Base-by-base conservation (phyloP, 1,140 invertebrate genomes). In the Drosophila hydei region DNA sequence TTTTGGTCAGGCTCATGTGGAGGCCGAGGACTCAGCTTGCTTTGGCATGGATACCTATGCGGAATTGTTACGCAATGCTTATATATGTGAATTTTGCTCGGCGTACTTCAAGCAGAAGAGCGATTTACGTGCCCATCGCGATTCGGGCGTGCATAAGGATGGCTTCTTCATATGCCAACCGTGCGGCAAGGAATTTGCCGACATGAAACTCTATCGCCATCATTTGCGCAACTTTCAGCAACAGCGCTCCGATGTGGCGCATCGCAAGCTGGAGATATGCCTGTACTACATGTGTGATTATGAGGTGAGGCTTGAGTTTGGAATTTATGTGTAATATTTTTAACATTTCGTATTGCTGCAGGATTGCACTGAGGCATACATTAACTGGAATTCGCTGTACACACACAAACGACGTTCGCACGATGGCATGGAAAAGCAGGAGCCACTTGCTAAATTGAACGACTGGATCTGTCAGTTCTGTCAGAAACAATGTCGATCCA, bases 401-500 rank as follows among this genome's bases (percentile, higher is more conserved):
- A 84, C 85, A 0, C 84, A 89, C 51, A 89, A 89, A 68, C 58
- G 75, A 0, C 84, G 84, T 7, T 72, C 79, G 2, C 89, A 91
- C 33, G 79, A 83, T 16, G 16, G 48, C 5, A 6, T 45, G 0
- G 38, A 45, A 2, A 70, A 61, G 48, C 14, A 38, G 42, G 42
- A 63, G 3, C 19, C 48, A 1, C 79, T 72, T n/a, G 5, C 21
- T 0, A 62, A 51, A 0, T 19, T 56, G 2, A 50, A 51, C n/a
- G 60, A 75, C 12, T 91, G 78, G 63, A 67, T 75, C 5, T 91
- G 90, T 14, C 90, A 91, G 51, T 91, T 91, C 55, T 91, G 90
- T 18, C 33, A 68, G 5, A 91, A 91, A 23, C 25, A 68, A 16
- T 91, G 81, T 11, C 65, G 70, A 7, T 78, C 90, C 0, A 90